phyloP scores from a whole-genome alignment of 2,888 invertebrate genomes.

The Sinopyrophorus schimmeli region DNA sequence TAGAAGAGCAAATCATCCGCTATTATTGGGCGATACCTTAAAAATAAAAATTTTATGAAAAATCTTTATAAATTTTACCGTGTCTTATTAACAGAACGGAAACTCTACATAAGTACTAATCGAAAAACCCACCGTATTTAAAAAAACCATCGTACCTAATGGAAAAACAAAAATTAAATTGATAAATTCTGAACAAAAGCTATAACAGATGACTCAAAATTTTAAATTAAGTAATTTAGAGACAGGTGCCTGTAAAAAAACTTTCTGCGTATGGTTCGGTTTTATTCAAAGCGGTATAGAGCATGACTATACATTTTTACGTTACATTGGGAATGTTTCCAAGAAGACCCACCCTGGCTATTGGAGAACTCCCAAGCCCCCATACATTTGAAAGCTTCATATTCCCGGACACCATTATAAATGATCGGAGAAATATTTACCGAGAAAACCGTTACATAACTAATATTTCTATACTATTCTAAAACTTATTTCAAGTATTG shows the following conservation, averaged over 20 bases:
- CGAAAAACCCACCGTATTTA: too few relatives aligned
- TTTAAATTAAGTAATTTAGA: slow-evolving; percentile 36
- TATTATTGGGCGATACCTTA: too few relatives aligned
- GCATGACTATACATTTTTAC: slow-evolving; percentile 44
- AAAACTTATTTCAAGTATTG: too few relatives aligned
- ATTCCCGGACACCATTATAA: slow-evolving; percentile 33
- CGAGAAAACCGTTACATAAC: slow-evolving; percentile 13
- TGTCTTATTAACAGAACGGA: too few relatives aligned
- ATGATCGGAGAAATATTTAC: slow-evolving; percentile 17
- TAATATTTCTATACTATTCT: too few relatives aligned
- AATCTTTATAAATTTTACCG: too few relatives aligned
- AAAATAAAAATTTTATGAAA: too few relatives aligned
- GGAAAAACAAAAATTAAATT: too few relatives aligned
- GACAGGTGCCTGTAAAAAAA: slow-evolving; percentile 41
- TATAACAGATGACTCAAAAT: slow-evolving; percentile 21
- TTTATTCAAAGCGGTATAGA: slow-evolving; percentile 44
- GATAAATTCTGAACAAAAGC: too few relatives aligned
- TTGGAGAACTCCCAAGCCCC: slow-evolving; percentile 31
- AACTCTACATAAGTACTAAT: too few relatives aligned
- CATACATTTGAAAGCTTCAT: slow-evolving; percentile 28
- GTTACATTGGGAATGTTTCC: slow-evolving; percentile 42
- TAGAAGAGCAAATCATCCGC: too few relatives aligned
- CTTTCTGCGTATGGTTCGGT: slow-evolving; percentile 36
- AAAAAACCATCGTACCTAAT: too few relatives aligned
- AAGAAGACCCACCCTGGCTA: slow-evolving; percentile 43